These are phyloP conservation scores for Solenodon paradoxus DNA, from an alignment of 2,113 vertebrate genomes.

Conservation along the genomic window DNA sequence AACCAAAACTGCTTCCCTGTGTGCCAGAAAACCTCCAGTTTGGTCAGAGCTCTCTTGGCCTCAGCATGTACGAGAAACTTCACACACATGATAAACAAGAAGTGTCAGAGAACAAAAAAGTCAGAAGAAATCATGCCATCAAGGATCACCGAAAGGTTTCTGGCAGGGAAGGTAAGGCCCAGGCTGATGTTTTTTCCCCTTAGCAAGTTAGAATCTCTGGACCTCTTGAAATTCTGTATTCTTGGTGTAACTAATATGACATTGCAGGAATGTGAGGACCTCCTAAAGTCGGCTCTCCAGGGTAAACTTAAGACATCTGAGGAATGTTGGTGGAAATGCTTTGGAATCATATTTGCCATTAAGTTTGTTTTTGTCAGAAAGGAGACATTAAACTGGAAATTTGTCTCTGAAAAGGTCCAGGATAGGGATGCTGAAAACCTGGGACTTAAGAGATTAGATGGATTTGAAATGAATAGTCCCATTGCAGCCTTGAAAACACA, in stretches of 20 bases:
- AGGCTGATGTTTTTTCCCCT: background rate
- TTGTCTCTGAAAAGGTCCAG: background rate
- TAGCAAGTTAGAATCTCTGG: background rate
- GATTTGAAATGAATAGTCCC: conserved; percentile 48
- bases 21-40: background rate
- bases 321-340: background rate
- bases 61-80: background rate
- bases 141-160: background rate
- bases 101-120: background rate
- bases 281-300: background rate
- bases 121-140: background rate
- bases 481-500: conserved; percentile 31
- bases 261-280: background rate
- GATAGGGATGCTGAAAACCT: background rate
- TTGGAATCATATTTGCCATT: background rate
- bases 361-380: conserved; percentile 16
- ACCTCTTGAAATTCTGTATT: background rate
- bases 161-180: conserved; percentile 77
- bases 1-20: background rate
- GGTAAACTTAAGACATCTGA: background rate
- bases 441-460: background rate
- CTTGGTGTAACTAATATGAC: background rate
- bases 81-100: background rate
- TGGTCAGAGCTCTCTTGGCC: background rate
- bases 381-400: background rate